phyloP scores from a whole-genome alignment of 2,888 invertebrate genomes.

The Drosophila robusta region DNA sequence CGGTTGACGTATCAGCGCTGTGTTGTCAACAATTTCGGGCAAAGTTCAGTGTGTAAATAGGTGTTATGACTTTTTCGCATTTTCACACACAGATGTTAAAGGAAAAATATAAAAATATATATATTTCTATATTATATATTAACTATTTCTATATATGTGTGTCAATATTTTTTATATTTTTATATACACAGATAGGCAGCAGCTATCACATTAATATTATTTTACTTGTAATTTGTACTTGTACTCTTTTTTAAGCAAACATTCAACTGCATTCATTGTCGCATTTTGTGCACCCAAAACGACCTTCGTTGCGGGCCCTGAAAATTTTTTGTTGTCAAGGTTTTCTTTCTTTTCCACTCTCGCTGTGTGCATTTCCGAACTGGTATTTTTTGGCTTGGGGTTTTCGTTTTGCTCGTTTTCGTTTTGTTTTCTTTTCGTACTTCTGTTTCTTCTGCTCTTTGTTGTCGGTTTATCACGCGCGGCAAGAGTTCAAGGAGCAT shows the following conservation, averaged over 20 bases:
- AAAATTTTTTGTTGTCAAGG: constrained; percentile 77
- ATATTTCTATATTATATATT: no score
- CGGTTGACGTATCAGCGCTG: constrained; percentile 14
- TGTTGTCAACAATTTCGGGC: constrained; percentile 54
- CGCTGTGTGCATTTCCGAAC: constrained; percentile 70
- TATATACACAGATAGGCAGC: no score
- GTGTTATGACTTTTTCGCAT: constrained; percentile 58
- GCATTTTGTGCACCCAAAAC: constrained; percentile 64
- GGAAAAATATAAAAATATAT: constrained; percentile 3
- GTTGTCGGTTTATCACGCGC: constrained; percentile 41
- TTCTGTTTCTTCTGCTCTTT: constrained; percentile 36
- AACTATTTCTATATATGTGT: no score
- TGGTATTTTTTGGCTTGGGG: constrained; percentile 57
- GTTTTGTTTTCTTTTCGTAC: constrained; percentile 15
- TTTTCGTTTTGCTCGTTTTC: constrained; percentile 42
- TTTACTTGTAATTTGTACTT: constrained; percentile 31
- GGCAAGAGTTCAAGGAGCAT: constrained; percentile 66
- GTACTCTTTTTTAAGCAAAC: constrained; percentile 43
- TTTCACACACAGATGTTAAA: constrained; percentile 41
- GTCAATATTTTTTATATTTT: no score
- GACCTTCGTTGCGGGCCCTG: constrained; percentile 71
- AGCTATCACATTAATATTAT: constrained; percentile 44
- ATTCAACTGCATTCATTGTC: constrained; percentile 67
- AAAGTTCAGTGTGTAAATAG: constrained; percentile 72
- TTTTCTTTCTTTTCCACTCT: constrained; percentile 48